These are phyloP conservation scores for Dermolepida albohirtum DNA, from an alignment of 2,888 invertebrate genomes.

Conservation along the genomic window DNA sequence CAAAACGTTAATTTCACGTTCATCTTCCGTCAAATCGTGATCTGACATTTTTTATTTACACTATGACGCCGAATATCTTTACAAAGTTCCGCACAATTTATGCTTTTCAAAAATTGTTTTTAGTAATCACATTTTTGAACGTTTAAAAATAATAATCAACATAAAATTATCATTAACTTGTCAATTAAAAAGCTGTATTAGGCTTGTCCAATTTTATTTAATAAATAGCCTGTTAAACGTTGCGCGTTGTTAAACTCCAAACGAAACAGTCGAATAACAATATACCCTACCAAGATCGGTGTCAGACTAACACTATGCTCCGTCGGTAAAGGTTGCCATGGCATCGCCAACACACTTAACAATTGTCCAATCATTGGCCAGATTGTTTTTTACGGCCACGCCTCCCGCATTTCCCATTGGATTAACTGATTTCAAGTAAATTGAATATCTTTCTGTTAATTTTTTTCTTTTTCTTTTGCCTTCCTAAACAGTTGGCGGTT, in stretches of 20 bases:
- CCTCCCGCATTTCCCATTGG: slow-evolving; percentile 64
- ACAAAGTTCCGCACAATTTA: slow-evolving; percentile 1
- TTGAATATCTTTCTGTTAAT: slow-evolving; percentile 67
- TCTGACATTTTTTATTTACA: slow-evolving; percentile 57
- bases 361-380: slow-evolving; percentile 61
- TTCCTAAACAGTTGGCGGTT: slow-evolving; percentile 37
- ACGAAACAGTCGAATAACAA: slow-evolving; percentile 46
- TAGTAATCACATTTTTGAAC: slow-evolving; percentile 17
- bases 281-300: slow-evolving; percentile 53
- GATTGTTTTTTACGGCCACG: slow-evolving; percentile 58
- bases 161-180: not conserved
- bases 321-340: slow-evolving; percentile 64
- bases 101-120: not conserved
- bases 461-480: slow-evolving; percentile 55
- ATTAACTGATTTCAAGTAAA: slow-evolving; percentile 66
- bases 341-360: slow-evolving; percentile 61
- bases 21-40: slow-evolving; percentile 69
- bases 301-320: slow-evolving; percentile 58
- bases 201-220: slow-evolving; percentile 7
- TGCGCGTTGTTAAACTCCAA: slow-evolving; percentile 25
- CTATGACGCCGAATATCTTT: not conserved
- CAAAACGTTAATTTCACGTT: slow-evolving; percentile 76
- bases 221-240: slow-evolving; percentile 5
- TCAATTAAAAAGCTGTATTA: not conserved
- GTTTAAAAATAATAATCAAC: slow-evolving; percentile 7